Percentiles rank a stretch among this genome's conserved stretches.
Conservation (phyloP, 1,140 invertebrate species). For the Drosophila nikananu region DNA sequence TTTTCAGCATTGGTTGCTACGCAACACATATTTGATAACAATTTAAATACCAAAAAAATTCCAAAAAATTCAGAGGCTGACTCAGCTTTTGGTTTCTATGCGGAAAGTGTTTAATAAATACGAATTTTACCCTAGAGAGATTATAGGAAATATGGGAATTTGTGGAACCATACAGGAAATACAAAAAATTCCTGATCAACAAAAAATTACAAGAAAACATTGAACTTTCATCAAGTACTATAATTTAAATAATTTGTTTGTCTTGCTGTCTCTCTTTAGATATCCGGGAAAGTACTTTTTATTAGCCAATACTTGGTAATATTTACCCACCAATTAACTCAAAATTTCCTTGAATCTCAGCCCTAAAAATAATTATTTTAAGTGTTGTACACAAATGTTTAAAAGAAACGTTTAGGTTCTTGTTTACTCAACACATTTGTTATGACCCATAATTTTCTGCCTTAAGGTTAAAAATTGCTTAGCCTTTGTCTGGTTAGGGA, state of each 20-base stretch:
- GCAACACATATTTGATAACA: slow-evolving; percentile 8
- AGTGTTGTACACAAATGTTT: neutral
- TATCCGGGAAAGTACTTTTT: neutral
- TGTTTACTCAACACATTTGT: slow-evolving; percentile 9
- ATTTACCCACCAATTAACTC: neutral
- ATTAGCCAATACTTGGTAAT: neutral
- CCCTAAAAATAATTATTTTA: neutral
- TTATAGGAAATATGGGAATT: neutral
- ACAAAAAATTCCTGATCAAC: no score
- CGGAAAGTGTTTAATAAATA: neutral
- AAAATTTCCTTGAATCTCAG: neutral
- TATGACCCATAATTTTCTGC: neutral
- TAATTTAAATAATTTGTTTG: neutral
- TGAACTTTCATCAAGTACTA: neutral
- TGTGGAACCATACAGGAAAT: neutral
- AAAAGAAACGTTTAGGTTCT: neutral
- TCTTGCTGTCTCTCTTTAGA: no score
- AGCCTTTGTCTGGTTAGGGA: neutral
- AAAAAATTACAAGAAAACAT: neutral
- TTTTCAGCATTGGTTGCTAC: slow-evolving; percentile 11
- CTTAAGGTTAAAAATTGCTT: neutral
- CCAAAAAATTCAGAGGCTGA: neutral
- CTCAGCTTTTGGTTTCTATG: slow-evolving; percentile 6
- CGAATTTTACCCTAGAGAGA: neutral
- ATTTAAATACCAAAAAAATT: neutral